Conservation (phyloP, 2,888 invertebrate genomes). For the Sturmia bella region DNA sequence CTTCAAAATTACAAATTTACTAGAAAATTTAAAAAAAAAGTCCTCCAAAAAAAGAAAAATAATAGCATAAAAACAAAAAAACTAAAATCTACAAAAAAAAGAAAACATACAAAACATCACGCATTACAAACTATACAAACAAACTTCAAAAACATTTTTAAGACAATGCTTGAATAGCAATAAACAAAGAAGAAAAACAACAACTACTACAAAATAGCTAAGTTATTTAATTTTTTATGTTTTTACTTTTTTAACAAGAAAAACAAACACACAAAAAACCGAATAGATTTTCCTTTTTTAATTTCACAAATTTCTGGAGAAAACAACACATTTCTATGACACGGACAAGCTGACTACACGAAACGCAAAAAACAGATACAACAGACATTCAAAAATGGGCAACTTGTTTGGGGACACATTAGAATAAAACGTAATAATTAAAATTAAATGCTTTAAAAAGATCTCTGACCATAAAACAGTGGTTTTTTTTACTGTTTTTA, state of each 20-base stretch:
- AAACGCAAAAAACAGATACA: slow-evolving; percentile 13
- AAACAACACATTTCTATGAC: slow-evolving; percentile 57
- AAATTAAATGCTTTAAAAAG: no score
- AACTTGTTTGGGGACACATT: no score
- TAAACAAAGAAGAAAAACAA: slow-evolving; percentile 21
- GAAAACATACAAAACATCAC: slow-evolving; percentile 34
- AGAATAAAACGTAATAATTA: no score
- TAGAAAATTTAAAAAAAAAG: slow-evolving; percentile 66
- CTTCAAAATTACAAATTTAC: slow-evolving; percentile 67
- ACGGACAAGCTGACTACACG: slow-evolving; percentile 66
- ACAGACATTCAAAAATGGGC: neutral
- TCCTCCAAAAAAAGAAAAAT: slow-evolving; percentile 43
- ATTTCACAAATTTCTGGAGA: slow-evolving; percentile 13
- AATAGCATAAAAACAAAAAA: slow-evolving; percentile 58
- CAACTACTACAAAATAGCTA: slow-evolving; percentile 52
- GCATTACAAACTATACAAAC: slow-evolving; percentile 47
- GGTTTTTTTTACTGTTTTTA: no score
- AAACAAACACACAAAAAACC: neutral
- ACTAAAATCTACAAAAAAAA: slow-evolving; percentile 36
- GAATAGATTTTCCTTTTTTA: slow-evolving; percentile 57
- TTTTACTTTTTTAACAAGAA: slow-evolving; percentile 46
- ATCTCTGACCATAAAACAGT: neutral
- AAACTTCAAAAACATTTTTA: slow-evolving; percentile 64
- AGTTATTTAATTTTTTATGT: slow-evolving; percentile 38
- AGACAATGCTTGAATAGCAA: slow-evolving; percentile 68